Evolutionary conservation across 2,113 vertebrate genomes (phyloP).

Genomic region (Heloderma charlesbogerti): DNA sequence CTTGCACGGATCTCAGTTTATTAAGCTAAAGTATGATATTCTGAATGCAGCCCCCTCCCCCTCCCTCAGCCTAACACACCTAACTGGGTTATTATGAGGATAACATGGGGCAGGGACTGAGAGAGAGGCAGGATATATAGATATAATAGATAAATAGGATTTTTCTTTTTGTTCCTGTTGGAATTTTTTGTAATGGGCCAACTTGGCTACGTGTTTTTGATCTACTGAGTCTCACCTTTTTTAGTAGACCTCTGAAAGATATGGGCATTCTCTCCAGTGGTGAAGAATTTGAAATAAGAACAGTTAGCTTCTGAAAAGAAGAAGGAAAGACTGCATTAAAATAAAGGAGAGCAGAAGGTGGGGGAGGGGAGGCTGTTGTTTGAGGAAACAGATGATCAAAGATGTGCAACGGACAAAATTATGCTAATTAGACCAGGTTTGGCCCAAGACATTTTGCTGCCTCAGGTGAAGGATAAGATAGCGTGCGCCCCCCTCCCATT

Average conservation of each 20-base stretch:
- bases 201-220: neutral
- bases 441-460: no score
- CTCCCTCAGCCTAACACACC: neutral
- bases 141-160: neutral
- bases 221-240: slow-evolving; percentile 78
- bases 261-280: slow-evolving; percentile 87
- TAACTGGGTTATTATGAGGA: neutral
- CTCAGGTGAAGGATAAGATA: no score
- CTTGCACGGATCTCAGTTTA: neutral
- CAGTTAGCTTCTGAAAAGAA: slow-evolving; percentile 86
- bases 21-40: no score
- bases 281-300: slow-evolving; percentile 93
- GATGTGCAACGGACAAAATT: neutral
- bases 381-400: neutral
- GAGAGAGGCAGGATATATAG: neutral
- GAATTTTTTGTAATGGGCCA: neutral
- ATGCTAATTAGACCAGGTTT: neutral
- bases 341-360: neutral
- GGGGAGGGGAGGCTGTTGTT: neutral
- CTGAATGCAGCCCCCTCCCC: neutral
- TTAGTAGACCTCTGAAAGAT: slow-evolving; percentile 89
- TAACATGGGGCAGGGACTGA: neutral
- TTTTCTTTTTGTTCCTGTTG: neutral
- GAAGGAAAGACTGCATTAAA: slow-evolving; percentile 17
- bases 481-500: no score